Base-by-base conservation (phyloP, 1,140 invertebrate genomes). In the Procambarus virginalis region DNA sequence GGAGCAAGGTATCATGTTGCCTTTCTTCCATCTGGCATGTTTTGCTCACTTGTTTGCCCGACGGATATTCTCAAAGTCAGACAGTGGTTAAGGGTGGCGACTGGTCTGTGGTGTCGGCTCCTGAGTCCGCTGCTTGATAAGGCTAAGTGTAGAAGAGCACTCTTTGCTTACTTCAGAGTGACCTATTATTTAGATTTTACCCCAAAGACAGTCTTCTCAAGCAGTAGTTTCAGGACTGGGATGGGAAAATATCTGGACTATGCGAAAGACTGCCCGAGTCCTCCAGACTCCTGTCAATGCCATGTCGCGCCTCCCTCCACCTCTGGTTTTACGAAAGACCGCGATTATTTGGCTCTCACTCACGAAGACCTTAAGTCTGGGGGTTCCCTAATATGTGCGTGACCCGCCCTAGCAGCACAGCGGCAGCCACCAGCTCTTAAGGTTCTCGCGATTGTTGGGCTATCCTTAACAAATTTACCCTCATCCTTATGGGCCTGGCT, bases 11-110 rank as follows among this genome's bases (percentile, higher is more conserved):
- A 89, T 64, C 81, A n/a, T 17, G 60, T 64, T 22, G 79, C 55
- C 80, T 73, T 81, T 78, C 86, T 89, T 83, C 86, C 86, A 81
- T 89, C 79, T 83, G 80, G 86, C 86, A 89, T 89, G 86, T 68
- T 64, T 84, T 84, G 34, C 46, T 73, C n/a, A 45, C 51, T 80
- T n/a, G 81, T 84, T 84, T 73, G 64, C 22, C 45, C 2, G 48
- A 55, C 51, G n/a, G 79, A 81, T 81, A 81, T 10, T 82, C 80
- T 82, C 58, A 68, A 82, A 81, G 79, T 81, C 79, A 81, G 79
- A 81, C n/a, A n/a, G 79, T 81, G 79, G 79, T 81, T 34, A 60
- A 12, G 34, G 79, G 80, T 68, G 60, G 51, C 58, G 60, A 64
- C 22, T 3, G 4, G 48, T 46, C 34, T 46, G 80, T 68, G 80